These are phyloP conservation scores for Thereuonema tuberculata DNA, from an alignment of 1,140 invertebrate species.

Conservation along the genomic window DNA sequence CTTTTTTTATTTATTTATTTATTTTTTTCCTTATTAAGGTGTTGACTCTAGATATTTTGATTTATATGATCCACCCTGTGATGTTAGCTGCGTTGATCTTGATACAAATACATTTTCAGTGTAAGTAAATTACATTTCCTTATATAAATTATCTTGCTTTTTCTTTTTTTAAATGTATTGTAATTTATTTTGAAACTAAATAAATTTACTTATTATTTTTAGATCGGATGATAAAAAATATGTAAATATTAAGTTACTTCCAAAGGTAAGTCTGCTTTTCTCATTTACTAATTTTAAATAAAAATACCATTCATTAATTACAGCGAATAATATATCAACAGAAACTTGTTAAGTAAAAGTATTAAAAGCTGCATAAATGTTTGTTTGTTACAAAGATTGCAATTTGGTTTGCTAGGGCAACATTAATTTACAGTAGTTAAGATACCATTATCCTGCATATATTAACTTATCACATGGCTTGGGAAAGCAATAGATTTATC, in stretches of 20 bases:
- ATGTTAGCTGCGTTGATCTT: constrained; percentile 95
- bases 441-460: too few relatives aligned
- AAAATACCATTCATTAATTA: too few relatives aligned
- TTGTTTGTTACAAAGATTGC: too few relatives aligned
- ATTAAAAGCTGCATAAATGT: too few relatives aligned
- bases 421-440: too few relatives aligned
- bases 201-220: constrained; percentile 18
- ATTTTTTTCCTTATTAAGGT: constrained; percentile 22
- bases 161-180: constrained; percentile 15
- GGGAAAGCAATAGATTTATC: too few relatives aligned
- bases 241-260: constrained; percentile 67
- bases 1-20: background rate
- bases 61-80: constrained; percentile 84
- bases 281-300: too few relatives aligned
- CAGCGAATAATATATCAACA: too few relatives aligned
- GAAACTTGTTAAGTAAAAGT: too few relatives aligned
- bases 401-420: too few relatives aligned
- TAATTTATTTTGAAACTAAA: constrained; percentile 19
- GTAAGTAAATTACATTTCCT: constrained; percentile 33
- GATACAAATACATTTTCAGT: constrained; percentile 75
- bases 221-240: constrained; percentile 77
- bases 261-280: constrained; percentile 57
- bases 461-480: too few relatives aligned
- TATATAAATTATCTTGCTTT: background rate
- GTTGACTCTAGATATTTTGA: constrained; percentile 83